A percentile compares a stretch with the other conserved stretches of the same genome.
These are phyloP conservation scores for Australoheros scitulus DNA, from an alignment of 2,113 vertebrate genomes.

Conservation along the genomic window DNA sequence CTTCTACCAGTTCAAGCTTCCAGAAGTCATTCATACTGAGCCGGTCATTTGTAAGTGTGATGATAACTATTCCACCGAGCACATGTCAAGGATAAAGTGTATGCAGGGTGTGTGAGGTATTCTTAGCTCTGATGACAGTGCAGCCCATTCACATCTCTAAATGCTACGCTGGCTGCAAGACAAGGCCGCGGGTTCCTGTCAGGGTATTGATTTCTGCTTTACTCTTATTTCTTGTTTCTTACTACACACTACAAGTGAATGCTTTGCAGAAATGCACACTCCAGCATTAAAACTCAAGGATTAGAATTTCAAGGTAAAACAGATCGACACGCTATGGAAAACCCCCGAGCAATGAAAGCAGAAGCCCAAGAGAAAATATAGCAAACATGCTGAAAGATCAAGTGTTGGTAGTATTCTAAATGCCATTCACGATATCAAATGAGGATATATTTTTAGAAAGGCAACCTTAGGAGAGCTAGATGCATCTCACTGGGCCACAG, in stretches of 20 bases:
- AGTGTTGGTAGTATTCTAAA: conserved; percentile 40
- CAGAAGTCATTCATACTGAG: conserved; percentile 64
- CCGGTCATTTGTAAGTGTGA: conserved; percentile 54
- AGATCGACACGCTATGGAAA: conserved; percentile 5
- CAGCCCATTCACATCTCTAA: conserved; percentile 67
- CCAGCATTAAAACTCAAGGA: not conserved
- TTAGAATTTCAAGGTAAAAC: not conserved
- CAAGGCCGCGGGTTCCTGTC: conserved; percentile 30
- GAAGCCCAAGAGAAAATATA: not conserved
- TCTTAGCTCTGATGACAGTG: conserved; percentile 71
- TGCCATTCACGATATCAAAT: conserved; percentile 57
- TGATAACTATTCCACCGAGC: conserved; percentile 66
- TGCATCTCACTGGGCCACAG: not conserved
- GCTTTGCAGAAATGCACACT: not conserved
- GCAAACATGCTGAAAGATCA: not conserved
- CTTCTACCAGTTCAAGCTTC: conserved; percentile 4
- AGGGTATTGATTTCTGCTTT: conserved; percentile 45
- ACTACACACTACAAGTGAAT: not conserved
- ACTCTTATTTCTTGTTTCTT: conserved; percentile 20
- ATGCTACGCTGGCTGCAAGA: conserved; percentile 57
- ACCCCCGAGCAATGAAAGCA: not conserved
- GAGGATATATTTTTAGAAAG: conserved; percentile 38
- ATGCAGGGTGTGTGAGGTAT: conserved; percentile 69
- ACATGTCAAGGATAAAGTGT: conserved; percentile 65
- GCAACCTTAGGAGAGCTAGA: conserved; percentile 11